These are phyloP conservation scores for Cottus gobio DNA, from an alignment of 2,113 vertebrate genomes.

Conservation along the genomic window DNA sequence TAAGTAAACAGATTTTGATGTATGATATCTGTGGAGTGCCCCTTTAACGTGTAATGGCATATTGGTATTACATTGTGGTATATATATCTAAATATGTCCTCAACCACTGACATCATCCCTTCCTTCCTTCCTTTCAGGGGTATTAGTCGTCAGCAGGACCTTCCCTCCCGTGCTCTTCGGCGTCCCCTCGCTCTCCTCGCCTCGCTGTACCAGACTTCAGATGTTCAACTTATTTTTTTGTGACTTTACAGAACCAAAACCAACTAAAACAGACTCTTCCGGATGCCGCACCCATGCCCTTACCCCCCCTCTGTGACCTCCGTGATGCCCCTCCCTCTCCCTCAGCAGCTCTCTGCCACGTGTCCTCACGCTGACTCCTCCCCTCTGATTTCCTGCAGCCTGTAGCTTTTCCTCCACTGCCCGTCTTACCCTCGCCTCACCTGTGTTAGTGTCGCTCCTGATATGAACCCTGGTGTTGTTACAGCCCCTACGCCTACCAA, in stretches of 20 bases:
- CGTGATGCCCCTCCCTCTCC: conserved; percentile 8
- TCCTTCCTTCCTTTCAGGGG: conserved; percentile 67
- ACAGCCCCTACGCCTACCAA: conserved; percentile 37
- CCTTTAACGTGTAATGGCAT: not conserved
- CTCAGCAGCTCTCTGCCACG: conserved; percentile 15
- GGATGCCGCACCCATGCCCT: conserved; percentile 54
- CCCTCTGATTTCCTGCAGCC: conserved; percentile 41
- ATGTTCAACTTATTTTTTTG: conserved; percentile 82
- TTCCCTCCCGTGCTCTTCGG: conserved; percentile 40
- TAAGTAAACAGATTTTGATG: not conserved
- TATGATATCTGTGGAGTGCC: not conserved
- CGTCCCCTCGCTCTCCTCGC: conserved; percentile 48
- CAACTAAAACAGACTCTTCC: conserved; percentile 76
- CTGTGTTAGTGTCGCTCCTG: conserved; percentile 75
- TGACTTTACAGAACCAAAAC: conserved; percentile 81
- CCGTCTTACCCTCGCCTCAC: conserved; percentile 33
- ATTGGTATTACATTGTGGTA: not conserved
- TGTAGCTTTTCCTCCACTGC: conserved; percentile 59
- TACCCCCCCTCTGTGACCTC: not conserved
- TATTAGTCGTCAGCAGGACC: conserved; percentile 74
- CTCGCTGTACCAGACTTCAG: conserved; percentile 76
- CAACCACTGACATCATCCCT: not conserved
- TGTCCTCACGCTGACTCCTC: conserved; percentile 18
- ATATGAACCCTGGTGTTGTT: conserved; percentile 72
- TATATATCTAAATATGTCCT: not conserved